These are phyloP conservation scores for Nomada hirtipes DNA, from an alignment of 2,888 invertebrate species.

Conservation along the genomic window DNA sequence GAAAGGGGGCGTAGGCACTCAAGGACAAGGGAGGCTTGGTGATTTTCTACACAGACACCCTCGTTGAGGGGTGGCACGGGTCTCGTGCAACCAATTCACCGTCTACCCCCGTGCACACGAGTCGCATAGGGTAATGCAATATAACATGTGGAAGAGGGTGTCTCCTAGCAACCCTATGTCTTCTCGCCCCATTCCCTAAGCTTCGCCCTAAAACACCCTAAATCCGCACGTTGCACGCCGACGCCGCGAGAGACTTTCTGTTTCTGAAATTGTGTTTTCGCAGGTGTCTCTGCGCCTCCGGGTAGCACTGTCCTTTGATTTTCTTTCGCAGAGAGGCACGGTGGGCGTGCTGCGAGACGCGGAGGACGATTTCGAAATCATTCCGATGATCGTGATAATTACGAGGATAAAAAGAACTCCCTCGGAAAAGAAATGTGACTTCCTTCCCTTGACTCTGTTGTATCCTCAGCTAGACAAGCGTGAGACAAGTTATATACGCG, in stretches of 20 bases:
- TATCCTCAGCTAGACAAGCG: too few species aligned
- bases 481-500: neutral
- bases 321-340: neutral
- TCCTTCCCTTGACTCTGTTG: too few species aligned
- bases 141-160: conserved; percentile 82
- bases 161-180: conserved; percentile 83
- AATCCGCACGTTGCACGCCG: conserved; percentile 62
- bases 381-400: too few species aligned
- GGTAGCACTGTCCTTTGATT: conserved; percentile 4
- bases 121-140: conserved; percentile 81
- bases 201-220: conserved; percentile 70
- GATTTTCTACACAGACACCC: conserved; percentile 65
- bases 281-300: conserved; percentile 51
- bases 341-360: too few species aligned
- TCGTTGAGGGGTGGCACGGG: conserved; percentile 51
- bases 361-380: neutral
- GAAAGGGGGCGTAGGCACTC: conserved; percentile 31
- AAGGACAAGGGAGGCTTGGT: conserved; percentile 36
- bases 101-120: conserved; percentile 54
- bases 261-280: conserved; percentile 50
- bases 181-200: conserved; percentile 74
- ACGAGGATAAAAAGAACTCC: neutral
- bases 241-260: conserved; percentile 55
- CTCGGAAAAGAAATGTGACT: too few species aligned
- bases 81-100: conserved; percentile 77